Base-by-base conservation (phyloP, 2,888 invertebrate genomes). In the Xanthorhoe designata region DNA sequence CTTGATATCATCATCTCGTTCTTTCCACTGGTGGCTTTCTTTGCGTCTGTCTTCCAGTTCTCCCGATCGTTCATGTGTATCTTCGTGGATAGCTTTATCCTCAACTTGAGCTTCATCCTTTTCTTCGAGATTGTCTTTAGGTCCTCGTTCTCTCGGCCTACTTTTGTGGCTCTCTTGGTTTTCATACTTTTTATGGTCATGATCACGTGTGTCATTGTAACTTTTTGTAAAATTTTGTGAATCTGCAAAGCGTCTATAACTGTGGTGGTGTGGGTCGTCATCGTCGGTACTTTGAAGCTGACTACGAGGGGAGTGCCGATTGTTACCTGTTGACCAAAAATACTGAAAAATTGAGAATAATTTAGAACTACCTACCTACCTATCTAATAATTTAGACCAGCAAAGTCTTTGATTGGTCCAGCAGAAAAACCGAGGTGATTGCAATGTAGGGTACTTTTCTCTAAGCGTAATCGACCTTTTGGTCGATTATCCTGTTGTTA, bases 251-350 rank as follows among this genome's bases (percentile, higher is more conserved):
- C 38, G 38, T 42, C 38, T 42, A 10, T 2, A 42, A 13, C 13
- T 42, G 38, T 10, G 38, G 13, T 42, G 38, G 13, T 13, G 10
- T 42, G 9, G 38, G 13, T 42, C 38, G 10, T 42, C 38, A 42
- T 38, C 38, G n/a, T n/a, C n/a, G 38, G 15, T 7, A 32, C 7
- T 55, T 38, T 8, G 42, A 42, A 24, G 19, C 38, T 56, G 38
- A n/a, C 13, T 13, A 8, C 55, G 62, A 17, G 13, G 24, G 50
- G 2, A 51, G 38, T 15, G 54, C 19, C 9, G 17, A 18, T 49
- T 18, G 50, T 50, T 24, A 38, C 55, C 62, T 62, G 55, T 3
- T 47, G 13, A 45, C 13, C 1, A 42, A 9, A 10, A 38, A 35
- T 1, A 6, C 24, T 24, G 1, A 24, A 4, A 3, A 24, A 24